Evolutionary conservation across 2,113 vertebrate species (phyloP).

Genomic region (Uria aalge): DNA sequence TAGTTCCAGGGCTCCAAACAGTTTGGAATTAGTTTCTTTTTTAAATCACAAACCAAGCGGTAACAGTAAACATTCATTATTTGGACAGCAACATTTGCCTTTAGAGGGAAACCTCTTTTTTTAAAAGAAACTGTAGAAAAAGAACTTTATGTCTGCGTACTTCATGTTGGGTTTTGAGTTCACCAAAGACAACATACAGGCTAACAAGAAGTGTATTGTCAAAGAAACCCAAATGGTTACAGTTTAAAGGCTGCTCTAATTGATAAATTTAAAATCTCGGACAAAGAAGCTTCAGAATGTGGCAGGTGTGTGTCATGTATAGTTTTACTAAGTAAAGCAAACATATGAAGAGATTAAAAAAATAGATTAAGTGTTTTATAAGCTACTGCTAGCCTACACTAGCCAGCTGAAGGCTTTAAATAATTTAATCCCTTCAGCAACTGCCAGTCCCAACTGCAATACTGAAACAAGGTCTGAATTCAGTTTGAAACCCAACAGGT

Average conservation of each 20-base stretch:
- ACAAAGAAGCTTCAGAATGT: constrained; percentile 68
- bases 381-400: constrained; percentile 77
- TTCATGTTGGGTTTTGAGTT: neutral
- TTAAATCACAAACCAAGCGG: neutral
- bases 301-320: constrained; percentile 68
- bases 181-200: neutral
- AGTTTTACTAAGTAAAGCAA: constrained; percentile 76
- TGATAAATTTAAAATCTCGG: constrained; percentile 53
- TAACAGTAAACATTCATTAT: neutral
- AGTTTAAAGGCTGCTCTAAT: constrained; percentile 26
- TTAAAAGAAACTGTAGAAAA: neutral
- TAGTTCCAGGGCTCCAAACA: neutral
- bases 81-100: neutral
- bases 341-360: constrained; percentile 81
- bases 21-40: neutral
- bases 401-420: constrained; percentile 84
- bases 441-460: constrained; percentile 82
- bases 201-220: constrained; percentile 36
- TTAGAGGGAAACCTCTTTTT: neutral
- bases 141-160: neutral
- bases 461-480: constrained; percentile 76
- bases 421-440: constrained; percentile 87
- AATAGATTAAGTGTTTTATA: constrained; percentile 84
- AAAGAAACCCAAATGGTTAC: neutral
- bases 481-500: constrained; percentile 81